Base-by-base conservation (phyloP, 1,140 invertebrate species). In the Polyergus mexicanus region DNA sequence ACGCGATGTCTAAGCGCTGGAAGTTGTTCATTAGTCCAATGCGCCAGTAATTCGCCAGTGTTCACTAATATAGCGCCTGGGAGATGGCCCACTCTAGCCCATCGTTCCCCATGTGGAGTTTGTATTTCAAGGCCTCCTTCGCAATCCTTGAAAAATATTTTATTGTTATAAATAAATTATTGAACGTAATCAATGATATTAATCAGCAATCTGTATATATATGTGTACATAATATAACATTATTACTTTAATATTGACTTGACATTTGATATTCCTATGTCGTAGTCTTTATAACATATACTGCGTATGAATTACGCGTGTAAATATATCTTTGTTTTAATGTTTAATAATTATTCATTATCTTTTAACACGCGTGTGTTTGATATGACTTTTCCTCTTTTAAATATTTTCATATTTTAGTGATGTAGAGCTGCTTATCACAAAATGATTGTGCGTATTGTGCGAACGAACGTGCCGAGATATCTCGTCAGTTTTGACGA, bases 1-100 rank as follows among this genome's bases (percentile, higher is more conserved):
- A 98, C 97, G 4, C 97, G 96, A 92, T 98, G 97, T 92, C 96
- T 95, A 96, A 98, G 95, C 63, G 98, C 97, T 13, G 96, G 96
- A 76, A 98, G 96, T 56, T 96, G 95, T 68, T 97, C 96, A 44
- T 96, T 96, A 11, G 97, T 98, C 98, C 97, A 98, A 56, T 96
- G 95, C 63, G 97, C 96, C 51, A 98, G 93, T 66, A 98, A 95
- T 91, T 98, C 97, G 28, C 97, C 98, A 32, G 97, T 96, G 90
- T 98, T 98, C 41, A 98, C 96, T 22, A 98, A 94, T 86, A 98
- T 97, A 11, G 97, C 97, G 44, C 97, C 97, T 0, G 97, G 97
- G 41, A 98, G 95, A 91, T 98, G 97, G 0, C 97, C 97, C 0
- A 98, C 97, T 38, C 96, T 95, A 87, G 97, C 95, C 97, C 97